Evolutionary conservation across 2,797 vertebrate species (phyloP), one percentile per base, ranked within the genome.

Genomic region (Eulemur rubriventer): DNA sequence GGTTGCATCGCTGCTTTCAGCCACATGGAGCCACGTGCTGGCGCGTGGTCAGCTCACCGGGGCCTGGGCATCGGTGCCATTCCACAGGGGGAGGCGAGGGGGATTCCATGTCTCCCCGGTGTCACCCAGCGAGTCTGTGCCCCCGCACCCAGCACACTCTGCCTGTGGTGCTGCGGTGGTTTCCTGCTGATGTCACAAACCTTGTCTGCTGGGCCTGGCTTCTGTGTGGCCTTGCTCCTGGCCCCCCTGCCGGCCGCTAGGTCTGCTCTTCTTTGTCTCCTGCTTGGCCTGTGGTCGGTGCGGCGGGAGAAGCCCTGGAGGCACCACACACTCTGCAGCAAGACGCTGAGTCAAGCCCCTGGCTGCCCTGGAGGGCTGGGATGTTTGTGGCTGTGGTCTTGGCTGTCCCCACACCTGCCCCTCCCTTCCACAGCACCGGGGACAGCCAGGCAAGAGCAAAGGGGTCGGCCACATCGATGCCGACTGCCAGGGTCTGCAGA

Each of bases 231-330:
- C 91, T n/a, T 38, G 75, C 20, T 30, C 16, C 63, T 20, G 2
- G 0, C 22, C 63, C 57, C n/a, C 28, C 24, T 59, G 46, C 20
- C 1, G 0, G 33, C 28, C 0, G 0, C 61, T 6, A 83, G 55
- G 46, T 79, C 22, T 16, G 63, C 55, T 46, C 11, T 24, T 7
- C 4, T 48, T n/a, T 24, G 61, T 16, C 63, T 73, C 35, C 14
- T 0, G 0, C 55, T 50, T 30, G n/a, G 55, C 33, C 0, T 1
- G 20, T 46, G 0, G 48, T 18, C 35, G n/a, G 22, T 28, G 28
- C 57, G 52, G 76, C 57, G 1, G 33, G 33, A 82, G 33, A 28
- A 48, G 91, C 28, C 46, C 7, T 5, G 20, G 33, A 20, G 1
- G 4, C 17, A 70, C 38, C 59, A 50, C 2, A 18, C 8, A 33